phyloP scores from a whole-genome alignment of 2,113 vertebrate genomes.

The Puntigrus tetrazona region DNA sequence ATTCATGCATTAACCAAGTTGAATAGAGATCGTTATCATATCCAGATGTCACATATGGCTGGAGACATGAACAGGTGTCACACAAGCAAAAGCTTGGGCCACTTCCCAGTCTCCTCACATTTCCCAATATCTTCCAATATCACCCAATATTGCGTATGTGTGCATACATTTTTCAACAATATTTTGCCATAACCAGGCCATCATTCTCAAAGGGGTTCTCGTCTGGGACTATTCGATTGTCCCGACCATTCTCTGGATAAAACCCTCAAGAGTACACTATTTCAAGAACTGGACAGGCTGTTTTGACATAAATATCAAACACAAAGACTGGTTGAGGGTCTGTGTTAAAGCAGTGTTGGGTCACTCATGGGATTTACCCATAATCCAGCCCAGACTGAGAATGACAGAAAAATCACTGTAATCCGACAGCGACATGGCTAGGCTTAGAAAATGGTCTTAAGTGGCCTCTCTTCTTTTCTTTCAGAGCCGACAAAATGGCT shows the following conservation, averaged over 20 bases:
- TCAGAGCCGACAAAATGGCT: conserved; percentile 28
- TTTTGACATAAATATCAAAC: conserved; percentile 45
- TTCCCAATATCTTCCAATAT: not conserved
- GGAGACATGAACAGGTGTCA: not conserved
- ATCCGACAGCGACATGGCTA: conserved; percentile 57
- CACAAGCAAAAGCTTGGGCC: not conserved
- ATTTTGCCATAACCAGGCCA: not conserved
- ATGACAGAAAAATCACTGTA: conserved; percentile 62
- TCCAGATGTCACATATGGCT: not conserved
- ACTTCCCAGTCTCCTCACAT: not conserved
- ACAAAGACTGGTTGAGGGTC: conserved; percentile 18
- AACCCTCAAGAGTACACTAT: conserved; percentile 25
- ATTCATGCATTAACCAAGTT: not conserved
- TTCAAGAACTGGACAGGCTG: conserved; percentile 26
- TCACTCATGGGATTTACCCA: conserved; percentile 57
- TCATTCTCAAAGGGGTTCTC: not conserved
- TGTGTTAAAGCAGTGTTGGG: conserved; percentile 55
- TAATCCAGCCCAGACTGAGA: conserved; percentile 56
- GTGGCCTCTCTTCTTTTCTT: conserved; percentile 23
- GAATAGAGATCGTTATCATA: not conserved
- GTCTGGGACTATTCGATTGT: not conserved
- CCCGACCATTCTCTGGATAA: not conserved
- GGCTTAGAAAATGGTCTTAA: conserved; percentile 38
- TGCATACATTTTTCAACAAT: conserved; percentile 7
- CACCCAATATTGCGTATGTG: not conserved